These are phyloP conservation scores for Hypotaenidia okinawae DNA, from an alignment of 2,797 vertebrate species.

Conservation along the genomic window DNA sequence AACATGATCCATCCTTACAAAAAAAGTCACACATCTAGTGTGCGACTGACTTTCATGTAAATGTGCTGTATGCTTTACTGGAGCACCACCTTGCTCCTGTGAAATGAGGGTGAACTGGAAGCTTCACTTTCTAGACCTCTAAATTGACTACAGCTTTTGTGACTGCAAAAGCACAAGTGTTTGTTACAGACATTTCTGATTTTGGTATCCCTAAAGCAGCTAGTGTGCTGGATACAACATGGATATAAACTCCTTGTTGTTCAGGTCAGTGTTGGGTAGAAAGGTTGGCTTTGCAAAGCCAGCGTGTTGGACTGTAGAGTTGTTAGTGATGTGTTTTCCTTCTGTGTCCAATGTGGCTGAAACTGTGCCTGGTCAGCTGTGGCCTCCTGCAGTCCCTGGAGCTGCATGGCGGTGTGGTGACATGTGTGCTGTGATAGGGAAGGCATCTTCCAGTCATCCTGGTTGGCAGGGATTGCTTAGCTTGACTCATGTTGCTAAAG, in stretches of 20 bases:
- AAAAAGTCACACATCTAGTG: neutral
- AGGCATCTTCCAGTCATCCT: neutral
- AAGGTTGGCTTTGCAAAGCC: neutral
- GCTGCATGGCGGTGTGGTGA: accelerated
- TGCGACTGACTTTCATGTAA: neutral
- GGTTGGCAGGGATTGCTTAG: neutral
- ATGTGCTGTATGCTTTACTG: neutral
- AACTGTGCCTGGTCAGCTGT: accelerated
- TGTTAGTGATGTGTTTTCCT: neutral
- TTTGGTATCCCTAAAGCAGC: neutral
- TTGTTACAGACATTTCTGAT: neutral
- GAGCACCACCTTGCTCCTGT: neutral
- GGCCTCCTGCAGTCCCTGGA: neutral
- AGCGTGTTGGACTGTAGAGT: accelerated
- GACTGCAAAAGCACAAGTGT: neutral
- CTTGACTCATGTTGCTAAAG: neutral
- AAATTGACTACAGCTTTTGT: neutral
- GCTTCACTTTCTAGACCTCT: neutral
- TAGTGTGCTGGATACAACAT: neutral
- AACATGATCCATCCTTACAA: neutral
- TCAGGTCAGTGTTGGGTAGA: neutral
- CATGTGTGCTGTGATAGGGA: accelerated
- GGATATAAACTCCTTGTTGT: neutral
- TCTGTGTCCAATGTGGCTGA: accelerated
- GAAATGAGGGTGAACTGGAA: neutral